Evolutionary conservation across 1,140 invertebrate species (phyloP).

Genomic region (Drosophila repleta): DNA sequence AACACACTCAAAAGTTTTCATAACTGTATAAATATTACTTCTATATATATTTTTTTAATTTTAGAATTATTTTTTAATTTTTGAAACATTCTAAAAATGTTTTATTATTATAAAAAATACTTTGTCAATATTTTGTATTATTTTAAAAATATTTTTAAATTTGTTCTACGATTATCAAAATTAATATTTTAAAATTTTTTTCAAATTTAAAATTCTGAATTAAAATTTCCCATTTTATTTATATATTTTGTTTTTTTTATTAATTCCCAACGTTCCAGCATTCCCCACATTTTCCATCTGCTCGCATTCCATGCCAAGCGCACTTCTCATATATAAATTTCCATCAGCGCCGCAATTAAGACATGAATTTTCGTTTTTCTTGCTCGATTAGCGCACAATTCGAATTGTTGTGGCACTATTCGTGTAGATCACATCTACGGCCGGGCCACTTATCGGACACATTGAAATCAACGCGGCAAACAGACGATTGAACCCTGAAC

Average conservation of each 20-base stretch:
- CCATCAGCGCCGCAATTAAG: slow-evolving; percentile 42
- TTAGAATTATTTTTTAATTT: no score
- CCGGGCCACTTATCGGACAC: background rate
- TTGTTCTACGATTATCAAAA: no score
- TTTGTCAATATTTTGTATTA: no score
- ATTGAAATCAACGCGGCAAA: slow-evolving; percentile 10
- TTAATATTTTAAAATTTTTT: background rate
- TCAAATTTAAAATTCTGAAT: no score
- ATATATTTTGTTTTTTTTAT: background rate
- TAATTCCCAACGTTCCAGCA: background rate
- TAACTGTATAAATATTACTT: no score
- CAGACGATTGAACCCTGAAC: slow-evolving; percentile 45
- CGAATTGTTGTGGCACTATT: background rate
- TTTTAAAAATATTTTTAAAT: no score
- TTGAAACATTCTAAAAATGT: no score
- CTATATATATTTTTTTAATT: no score
- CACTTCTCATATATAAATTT: slow-evolving; percentile 33
- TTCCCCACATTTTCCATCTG: no score
- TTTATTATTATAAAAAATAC: no score
- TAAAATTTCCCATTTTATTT: background rate
- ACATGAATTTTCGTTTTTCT: background rate
- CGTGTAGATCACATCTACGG: background rate
- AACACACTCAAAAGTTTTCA: no score
- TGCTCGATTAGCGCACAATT: slow-evolving; percentile 9
- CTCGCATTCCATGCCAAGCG: background rate